Evolutionary conservation across 2,113 vertebrate species (phyloP).

Genomic region (Ginglymostoma cirratum): DNA sequence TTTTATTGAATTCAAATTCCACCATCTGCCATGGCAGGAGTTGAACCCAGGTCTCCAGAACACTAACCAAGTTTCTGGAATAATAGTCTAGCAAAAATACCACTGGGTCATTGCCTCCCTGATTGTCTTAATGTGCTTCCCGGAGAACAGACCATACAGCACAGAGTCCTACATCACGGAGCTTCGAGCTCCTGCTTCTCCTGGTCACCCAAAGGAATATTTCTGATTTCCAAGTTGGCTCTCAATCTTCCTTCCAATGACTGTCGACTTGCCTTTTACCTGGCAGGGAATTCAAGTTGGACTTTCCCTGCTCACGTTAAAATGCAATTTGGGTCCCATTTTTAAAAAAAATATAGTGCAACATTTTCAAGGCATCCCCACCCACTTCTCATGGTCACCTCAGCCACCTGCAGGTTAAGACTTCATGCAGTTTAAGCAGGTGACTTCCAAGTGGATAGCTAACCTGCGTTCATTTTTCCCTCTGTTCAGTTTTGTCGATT

Average conservation of each 20-base stretch:
- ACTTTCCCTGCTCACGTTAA: not conserved
- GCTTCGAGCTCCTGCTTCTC: no score
- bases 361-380: not conserved
- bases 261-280: not conserved
- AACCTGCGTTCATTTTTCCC: not conserved
- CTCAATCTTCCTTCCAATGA: not conserved
- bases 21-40: no score
- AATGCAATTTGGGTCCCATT: not conserved
- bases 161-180: no score
- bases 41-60: no score
- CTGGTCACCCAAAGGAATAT: not conserved
- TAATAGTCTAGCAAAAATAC: no score
- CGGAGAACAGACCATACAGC: no score
- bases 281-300: not conserved
- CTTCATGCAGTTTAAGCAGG: not conserved
- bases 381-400: not conserved
- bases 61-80: no score
- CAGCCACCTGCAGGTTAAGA: not conserved
- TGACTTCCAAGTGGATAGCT: not conserved
- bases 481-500: not conserved
- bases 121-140: no score
- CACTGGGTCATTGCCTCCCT: no score
- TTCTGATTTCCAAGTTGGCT: not conserved
- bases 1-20: no score
- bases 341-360: not conserved